Evolutionary conservation across 2,797 vertebrate genomes (phyloP).

Genomic region (Phataginus tricuspis): DNA sequence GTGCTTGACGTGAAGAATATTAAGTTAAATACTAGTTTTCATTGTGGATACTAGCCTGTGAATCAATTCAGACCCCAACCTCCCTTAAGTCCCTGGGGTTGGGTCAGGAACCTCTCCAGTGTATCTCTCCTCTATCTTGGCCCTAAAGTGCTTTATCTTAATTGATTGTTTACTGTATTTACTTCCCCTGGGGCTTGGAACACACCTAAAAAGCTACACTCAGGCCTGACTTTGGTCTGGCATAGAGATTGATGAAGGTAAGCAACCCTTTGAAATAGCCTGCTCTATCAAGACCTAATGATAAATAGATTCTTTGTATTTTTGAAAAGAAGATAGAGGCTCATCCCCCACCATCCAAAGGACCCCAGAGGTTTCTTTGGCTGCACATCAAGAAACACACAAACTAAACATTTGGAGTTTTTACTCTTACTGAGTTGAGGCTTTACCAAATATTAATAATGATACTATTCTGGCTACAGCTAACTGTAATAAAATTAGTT

Average conservation of each 20-base stretch:
- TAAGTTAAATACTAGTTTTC: background rate
- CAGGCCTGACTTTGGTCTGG: background rate
- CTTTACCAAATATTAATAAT: background rate
- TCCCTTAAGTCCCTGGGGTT: background rate
- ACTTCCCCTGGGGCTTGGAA: background rate
- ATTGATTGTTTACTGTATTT: background rate
- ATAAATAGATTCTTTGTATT: background rate
- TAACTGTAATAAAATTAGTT: background rate
- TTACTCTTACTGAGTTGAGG: background rate
- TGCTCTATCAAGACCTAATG: background rate
- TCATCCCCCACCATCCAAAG: background rate
- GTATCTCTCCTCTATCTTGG: background rate
- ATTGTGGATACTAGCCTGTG: background rate
- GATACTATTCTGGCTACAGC: background rate
- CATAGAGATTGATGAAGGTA: background rate
- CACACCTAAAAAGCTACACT: background rate
- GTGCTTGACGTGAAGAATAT: background rate
- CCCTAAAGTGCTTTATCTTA: background rate
- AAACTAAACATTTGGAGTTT: background rate
- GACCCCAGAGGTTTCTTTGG: background rate
- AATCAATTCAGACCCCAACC: background rate
- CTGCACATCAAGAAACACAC: background rate
- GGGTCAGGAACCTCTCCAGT: background rate
- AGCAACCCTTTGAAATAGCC: background rate
- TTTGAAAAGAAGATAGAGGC: background rate